Percentiles rank a stretch among this genome's conserved stretches.
Conservation (phyloP, 2,113 vertebrate genomes). For the Cephalopterus ornatus region DNA sequence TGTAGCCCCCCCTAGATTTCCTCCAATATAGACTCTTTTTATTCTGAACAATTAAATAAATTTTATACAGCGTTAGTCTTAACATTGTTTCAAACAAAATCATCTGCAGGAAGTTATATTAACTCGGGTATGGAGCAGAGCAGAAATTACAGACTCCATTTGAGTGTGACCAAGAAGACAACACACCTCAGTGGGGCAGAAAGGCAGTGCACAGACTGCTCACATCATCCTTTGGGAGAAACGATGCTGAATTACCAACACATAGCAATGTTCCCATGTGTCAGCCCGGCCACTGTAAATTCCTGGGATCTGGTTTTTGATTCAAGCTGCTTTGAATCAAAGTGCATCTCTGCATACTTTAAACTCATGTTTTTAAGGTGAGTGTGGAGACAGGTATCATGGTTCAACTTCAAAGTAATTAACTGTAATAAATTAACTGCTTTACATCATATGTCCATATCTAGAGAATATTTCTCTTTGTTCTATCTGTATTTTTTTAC, state of each 20-base stretch:
- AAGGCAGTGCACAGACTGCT: neutral
- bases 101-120: neutral
- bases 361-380: neutral
- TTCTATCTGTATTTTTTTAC: neutral
- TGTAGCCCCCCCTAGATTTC: neutral
- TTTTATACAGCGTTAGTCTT: neutral
- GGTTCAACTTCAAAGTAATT: neutral
- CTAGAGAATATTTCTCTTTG: neutral
- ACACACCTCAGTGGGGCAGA: neutral
- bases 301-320: neutral
- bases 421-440: neutral
- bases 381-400: neutral
- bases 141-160: neutral
- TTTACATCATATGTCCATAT: rapidly evolving
- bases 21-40: neutral
- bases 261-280: rapidly evolving
- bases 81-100: neutral
- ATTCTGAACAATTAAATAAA: neutral
- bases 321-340: neutral
- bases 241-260: neutral
- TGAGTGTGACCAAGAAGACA: neutral
- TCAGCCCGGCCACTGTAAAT: neutral
- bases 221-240: neutral
- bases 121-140: neutral
- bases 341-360: neutral